Evolutionary conservation across 30 jellyfish, hydroid and myxozoan species (phyloP), one percentile per base, ranked within the genome.

Genomic region (Phacellophora camtschatica): DNA sequence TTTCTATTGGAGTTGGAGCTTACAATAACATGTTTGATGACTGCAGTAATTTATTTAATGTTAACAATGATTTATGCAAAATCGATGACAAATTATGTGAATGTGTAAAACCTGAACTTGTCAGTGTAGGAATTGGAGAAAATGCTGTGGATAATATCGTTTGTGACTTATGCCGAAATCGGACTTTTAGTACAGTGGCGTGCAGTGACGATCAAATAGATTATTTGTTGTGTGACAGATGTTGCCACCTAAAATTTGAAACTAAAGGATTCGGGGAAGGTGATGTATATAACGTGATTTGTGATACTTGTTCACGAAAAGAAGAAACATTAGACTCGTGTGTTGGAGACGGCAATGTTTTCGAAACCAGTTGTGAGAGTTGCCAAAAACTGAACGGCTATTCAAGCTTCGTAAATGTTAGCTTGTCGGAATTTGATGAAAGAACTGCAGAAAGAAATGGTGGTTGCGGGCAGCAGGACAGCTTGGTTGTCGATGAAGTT

Each of bases 241-340:
- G 90, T 56, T 65, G 8, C 15, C 20, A 66, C 25, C 51, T 56
- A 42, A 72, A 45, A 33, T 8, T 65, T 76, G 73, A 39, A 37
- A 73, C 96, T 24, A 62, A 67, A 18, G 95, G 95, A 5, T 66
- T 85, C 61, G 99, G 99, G 39, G 99, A 93, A 13, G 65, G 62
- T 30, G 84, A 76, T 59, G 94, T 93, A 16, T 31, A 80, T 55
- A 86, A 43, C 42, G 77, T 71, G 68, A 22, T 36, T 19, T 86
- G 99, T 64, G 90, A 74, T 25, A 63, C 51, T 34, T 93, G 99
- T 55, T 49, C 35, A 1, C n/a, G 51, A 27, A 67, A 41, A 13
- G 84, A 70, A 0, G 66, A 31, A 16, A 41, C 22, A 49, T n/a
- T 32, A 35, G 85, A 72, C 29, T 66, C 59, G 25, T 95, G 93